A percentile compares a stretch with the other conserved stretches of the same genome.
These are phyloP conservation scores for Procambarus clarkii DNA, from an alignment of 1,140 invertebrate genomes.

Conservation along the genomic window DNA sequence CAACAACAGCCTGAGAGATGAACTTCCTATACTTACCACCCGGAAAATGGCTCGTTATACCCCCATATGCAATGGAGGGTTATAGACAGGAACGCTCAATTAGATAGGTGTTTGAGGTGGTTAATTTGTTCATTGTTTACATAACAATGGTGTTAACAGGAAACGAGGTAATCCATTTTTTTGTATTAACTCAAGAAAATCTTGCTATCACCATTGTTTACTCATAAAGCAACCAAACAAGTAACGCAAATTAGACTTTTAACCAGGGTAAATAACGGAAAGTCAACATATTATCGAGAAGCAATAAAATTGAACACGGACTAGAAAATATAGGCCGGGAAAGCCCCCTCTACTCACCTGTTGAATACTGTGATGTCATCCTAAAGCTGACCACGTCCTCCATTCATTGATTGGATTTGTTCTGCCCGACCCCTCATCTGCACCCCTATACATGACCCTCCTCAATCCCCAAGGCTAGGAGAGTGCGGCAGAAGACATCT, in stretches of 20 bases:
- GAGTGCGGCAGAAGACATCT: background rate
- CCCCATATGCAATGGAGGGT: background rate
- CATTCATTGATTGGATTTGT: conserved; percentile 69
- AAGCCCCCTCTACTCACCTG: conserved; percentile 48
- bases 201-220: too few species aligned
- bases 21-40: background rate
- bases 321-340: background rate
- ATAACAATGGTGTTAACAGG: background rate
- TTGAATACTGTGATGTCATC: conserved; percentile 62
- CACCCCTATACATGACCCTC: background rate
- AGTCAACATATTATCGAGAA: background rate
- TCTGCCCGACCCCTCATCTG: conserved; percentile 10
- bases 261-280: background rate
- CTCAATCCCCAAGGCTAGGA: background rate
- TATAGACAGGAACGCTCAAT: conserved; percentile 6
- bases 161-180: too few species aligned
- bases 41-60: background rate
- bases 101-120: conserved; percentile 27
- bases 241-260: background rate
- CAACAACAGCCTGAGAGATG: background rate
- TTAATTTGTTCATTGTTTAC: conserved; percentile 35
- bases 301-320: background rate
- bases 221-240: background rate
- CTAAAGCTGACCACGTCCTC: conserved; percentile 63
- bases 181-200: too few species aligned